Evolutionary conservation across 2,888 invertebrate genomes (phyloP).

Genomic region (Lysandra bellargus): DNA sequence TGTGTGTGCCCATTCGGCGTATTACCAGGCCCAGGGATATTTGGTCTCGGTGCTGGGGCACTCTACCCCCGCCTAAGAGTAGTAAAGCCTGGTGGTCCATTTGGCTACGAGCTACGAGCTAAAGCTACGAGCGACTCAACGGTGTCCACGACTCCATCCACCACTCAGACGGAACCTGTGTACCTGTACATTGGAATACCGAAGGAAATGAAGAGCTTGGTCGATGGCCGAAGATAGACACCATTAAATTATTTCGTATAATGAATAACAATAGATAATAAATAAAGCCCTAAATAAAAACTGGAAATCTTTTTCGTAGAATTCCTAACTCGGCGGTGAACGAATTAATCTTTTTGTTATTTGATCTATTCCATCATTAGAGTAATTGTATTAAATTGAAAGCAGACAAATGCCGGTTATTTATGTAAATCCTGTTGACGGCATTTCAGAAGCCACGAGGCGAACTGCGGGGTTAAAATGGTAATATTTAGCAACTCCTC

Average conservation of each 20-base stretch:
- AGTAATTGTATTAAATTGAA: not conserved
- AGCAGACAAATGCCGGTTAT: not conserved
- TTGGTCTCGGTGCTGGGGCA: not conserved
- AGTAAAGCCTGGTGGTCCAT: not conserved
- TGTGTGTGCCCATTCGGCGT: not conserved
- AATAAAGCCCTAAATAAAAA: no score
- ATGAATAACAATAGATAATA: not conserved
- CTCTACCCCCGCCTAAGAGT: not conserved
- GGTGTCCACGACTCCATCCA: no score
- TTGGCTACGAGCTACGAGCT: no score
- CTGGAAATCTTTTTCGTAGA: not conserved
- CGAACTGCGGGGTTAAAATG: not conserved
- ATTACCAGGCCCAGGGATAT: not conserved
- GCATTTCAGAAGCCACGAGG: not conserved
- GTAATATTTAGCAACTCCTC: no score
- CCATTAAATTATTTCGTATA: not conserved
- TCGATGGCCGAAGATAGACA: not conserved
- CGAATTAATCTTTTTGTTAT: not conserved
- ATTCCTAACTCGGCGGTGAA: not conserved
- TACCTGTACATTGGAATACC: slow-evolving; percentile 60
- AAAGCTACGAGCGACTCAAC: no score
- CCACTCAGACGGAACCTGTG: slow-evolving; percentile 42
- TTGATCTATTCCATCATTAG: not conserved
- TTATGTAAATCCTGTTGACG: not conserved
- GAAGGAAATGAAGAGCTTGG: slow-evolving; percentile 43